A percentile compares a stretch with the other conserved stretches of the same genome.
These are phyloP conservation scores for Drosophila ficusphila DNA, from an alignment of 1,140 invertebrate species.

Conservation along the genomic window DNA sequence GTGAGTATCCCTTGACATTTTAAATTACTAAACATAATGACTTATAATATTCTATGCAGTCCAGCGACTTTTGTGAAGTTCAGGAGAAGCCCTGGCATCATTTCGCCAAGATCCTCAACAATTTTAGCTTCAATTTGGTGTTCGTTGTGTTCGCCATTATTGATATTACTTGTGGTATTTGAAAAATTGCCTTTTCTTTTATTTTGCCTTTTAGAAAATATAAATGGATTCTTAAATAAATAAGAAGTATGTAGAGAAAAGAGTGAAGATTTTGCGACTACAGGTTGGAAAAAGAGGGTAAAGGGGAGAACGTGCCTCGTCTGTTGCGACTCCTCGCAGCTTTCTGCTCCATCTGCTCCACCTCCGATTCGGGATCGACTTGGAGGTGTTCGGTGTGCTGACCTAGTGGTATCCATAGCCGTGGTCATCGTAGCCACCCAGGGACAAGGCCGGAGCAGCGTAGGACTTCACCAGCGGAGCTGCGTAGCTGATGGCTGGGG, in stretches of 20 bases:
- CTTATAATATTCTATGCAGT: slow-evolving; percentile 20
- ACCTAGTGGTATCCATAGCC: slow-evolving; percentile 44
- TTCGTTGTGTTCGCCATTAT: slow-evolving; percentile 35
- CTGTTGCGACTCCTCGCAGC: slow-evolving; percentile 30
- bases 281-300: slow-evolving; percentile 17
- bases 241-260: slow-evolving; percentile 51
- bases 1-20: slow-evolving; percentile 33
- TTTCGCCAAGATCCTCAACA: slow-evolving; percentile 71
- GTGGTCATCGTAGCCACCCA: slow-evolving; percentile 59
- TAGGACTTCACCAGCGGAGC: slow-evolving; percentile 68
- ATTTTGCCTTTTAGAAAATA: slow-evolving; percentile 55
- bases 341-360: slow-evolving; percentile 1
- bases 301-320: slow-evolving; percentile 58
- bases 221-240: slow-evolving; percentile 65
- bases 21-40: too few relatives aligned
- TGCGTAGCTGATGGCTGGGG: slow-evolving; percentile 60
- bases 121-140: slow-evolving; percentile 48
- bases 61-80: slow-evolving; percentile 48
- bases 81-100: slow-evolving; percentile 70
- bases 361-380: slow-evolving; percentile 9
- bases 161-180: slow-evolving; percentile 29
- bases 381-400: slow-evolving; percentile 17
- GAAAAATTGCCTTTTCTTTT: slow-evolving; percentile 71
- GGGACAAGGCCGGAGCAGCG: slow-evolving; percentile 56
- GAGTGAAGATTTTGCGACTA: slow-evolving; percentile 19